Conservation (phyloP, 2,888 invertebrate genomes). For the Stenichneumon culpator region DNA sequence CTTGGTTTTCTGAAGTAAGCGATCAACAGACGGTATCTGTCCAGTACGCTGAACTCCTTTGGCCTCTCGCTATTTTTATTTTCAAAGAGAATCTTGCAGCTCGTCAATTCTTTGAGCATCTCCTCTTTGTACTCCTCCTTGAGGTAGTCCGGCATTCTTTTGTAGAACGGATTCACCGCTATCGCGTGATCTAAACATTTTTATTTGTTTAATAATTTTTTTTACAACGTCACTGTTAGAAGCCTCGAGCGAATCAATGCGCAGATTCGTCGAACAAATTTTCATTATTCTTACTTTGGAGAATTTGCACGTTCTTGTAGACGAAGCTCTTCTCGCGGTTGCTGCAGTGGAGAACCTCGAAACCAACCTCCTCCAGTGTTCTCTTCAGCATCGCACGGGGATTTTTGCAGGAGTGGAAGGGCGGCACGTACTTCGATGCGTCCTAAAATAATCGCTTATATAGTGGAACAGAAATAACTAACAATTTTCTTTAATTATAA, state of each 20-base stretch:
- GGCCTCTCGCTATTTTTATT: slow-evolving; percentile 83
- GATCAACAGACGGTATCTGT: slow-evolving; percentile 80
- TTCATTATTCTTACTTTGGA: slow-evolving; percentile 87
- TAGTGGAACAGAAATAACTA: not conserved
- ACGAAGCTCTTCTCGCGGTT: slow-evolving; percentile 87
- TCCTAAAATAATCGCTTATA: slow-evolving; percentile 84
- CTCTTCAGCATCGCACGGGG: slow-evolving; percentile 87
- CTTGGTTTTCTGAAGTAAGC: slow-evolving; percentile 79
- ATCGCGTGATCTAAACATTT: slow-evolving; percentile 87
- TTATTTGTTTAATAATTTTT: not conserved
- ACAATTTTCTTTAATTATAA: not conserved
- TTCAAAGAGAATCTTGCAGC: slow-evolving; percentile 84
- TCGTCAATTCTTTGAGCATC: slow-evolving; percentile 86
- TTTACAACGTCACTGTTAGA: not conserved
- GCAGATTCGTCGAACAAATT: not conserved
- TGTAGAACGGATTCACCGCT: slow-evolving; percentile 90
- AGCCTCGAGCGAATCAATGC: not conserved
- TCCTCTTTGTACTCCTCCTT: slow-evolving; percentile 89
- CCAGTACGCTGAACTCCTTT: slow-evolving; percentile 85
- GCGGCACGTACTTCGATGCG: slow-evolving; percentile 89
- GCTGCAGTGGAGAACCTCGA: slow-evolving; percentile 87
- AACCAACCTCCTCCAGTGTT: slow-evolving; percentile 88
- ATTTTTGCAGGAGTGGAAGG: slow-evolving; percentile 88
- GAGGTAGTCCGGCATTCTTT: slow-evolving; percentile 87
- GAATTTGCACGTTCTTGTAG: slow-evolving; percentile 86